Conservation (phyloP, 2,888 invertebrate species). For the Mythimna pallens region DNA sequence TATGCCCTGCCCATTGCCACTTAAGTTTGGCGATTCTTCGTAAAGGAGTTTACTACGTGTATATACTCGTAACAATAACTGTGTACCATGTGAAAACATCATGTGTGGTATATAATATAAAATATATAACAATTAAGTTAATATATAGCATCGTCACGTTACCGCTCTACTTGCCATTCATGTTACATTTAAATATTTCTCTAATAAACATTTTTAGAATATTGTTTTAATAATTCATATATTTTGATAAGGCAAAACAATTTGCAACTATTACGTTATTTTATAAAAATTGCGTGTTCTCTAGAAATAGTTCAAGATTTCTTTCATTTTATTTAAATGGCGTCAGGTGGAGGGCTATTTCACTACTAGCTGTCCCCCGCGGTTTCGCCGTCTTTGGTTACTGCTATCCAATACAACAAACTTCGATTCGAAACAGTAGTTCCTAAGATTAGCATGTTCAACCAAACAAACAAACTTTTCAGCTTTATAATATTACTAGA, state of each 20-base stretch:
- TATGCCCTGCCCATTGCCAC: too few relatives aligned
- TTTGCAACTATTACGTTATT: constrained; percentile 39
- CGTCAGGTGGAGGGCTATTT: too few relatives aligned
- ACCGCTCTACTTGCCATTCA: constrained; percentile 56
- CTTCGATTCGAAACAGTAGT: too few relatives aligned
- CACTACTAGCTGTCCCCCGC: too few relatives aligned
- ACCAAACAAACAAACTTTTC: too few relatives aligned
- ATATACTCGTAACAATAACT: too few relatives aligned
- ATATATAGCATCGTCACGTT: constrained; percentile 41
- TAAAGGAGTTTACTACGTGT: not conserved
- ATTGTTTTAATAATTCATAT: constrained; percentile 30
- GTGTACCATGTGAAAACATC: constrained; percentile 15
- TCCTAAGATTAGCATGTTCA: too few relatives aligned
- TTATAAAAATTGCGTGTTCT: constrained; percentile 13
- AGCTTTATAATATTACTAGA: too few relatives aligned
- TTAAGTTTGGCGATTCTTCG: too few relatives aligned
- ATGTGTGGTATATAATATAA: constrained; percentile 29
- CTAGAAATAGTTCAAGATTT: not conserved
- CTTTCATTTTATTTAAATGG: not conserved
- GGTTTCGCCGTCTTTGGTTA: too few relatives aligned
- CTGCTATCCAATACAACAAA: too few relatives aligned
- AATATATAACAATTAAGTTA: constrained; percentile 36
- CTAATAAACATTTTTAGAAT: constrained; percentile 58
- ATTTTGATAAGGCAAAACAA: constrained; percentile 43
- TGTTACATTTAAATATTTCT: constrained; percentile 61